phyloP scores from a whole-genome alignment of 2,888 invertebrate species.

The Drosophila trichaetosa region DNA sequence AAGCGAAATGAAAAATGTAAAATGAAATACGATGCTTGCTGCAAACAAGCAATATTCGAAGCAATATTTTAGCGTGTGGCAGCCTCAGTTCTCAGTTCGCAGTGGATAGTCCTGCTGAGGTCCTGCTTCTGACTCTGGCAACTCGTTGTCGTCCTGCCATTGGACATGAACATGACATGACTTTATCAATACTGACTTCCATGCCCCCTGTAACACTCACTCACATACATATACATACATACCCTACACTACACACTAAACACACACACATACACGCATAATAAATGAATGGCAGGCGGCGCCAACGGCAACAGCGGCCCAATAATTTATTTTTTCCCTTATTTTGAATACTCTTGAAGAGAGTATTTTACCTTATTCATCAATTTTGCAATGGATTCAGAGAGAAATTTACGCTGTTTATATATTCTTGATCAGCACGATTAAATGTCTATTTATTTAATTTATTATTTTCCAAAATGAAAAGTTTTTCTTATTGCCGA shows the following conservation, averaged over 20 bases:
- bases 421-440: background rate
- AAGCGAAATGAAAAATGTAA: slow-evolving; percentile 56
- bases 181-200: slow-evolving; percentile 73
- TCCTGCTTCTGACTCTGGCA: slow-evolving; percentile 1
- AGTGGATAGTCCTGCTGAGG: slow-evolving; percentile 5
- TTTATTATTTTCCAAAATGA: too few relatives aligned
- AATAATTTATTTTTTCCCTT: slow-evolving; percentile 42
- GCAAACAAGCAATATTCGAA: slow-evolving; percentile 33
- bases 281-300: slow-evolving; percentile 74
- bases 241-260: slow-evolving; percentile 7
- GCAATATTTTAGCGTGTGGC: slow-evolving; percentile 60
- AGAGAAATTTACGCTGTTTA: too few relatives aligned
- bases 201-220: slow-evolving; percentile 19
- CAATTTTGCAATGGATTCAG: background rate
- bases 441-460: too few relatives aligned
- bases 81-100: slow-evolving; percentile 3
- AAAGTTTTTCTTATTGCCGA: too few relatives aligned
- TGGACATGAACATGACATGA: slow-evolving; percentile 63
- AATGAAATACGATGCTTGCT: slow-evolving; percentile 27
- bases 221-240: slow-evolving; percentile 4
- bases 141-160: slow-evolving; percentile 22
- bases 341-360: slow-evolving; percentile 16
- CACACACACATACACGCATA: slow-evolving; percentile 10
- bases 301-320: slow-evolving; percentile 66
- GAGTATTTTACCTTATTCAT: background rate